phyloP scores from a whole-genome alignment of 1,140 invertebrate species.

The Saccostrea glomerata region DNA sequence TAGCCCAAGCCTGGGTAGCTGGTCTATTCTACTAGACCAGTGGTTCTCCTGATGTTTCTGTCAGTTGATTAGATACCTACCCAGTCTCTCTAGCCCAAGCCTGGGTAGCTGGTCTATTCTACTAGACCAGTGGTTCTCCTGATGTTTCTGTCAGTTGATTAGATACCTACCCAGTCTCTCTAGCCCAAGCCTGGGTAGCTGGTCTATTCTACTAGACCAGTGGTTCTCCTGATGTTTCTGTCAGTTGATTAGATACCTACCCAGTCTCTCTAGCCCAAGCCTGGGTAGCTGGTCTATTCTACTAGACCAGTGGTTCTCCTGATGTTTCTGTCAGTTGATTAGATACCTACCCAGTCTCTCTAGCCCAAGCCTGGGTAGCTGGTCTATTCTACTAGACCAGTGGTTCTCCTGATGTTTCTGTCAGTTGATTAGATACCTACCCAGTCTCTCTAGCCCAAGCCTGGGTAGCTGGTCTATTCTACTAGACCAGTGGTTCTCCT shows the following conservation, averaged over 20 bases:
- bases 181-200: no score
- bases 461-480: not conserved
- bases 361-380: not conserved
- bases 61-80: not conserved
- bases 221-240: no score
- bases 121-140: no score
- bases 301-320: no score
- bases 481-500: constrained; percentile 18
- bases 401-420: no score
- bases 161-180: no score
- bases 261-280: not conserved
- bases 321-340: not conserved
- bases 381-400: no score
- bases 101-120: no score
- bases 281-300: no score
- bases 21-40: constrained; percentile 2
- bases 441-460: not conserved
- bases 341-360: not conserved
- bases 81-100: no score
- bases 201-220: no score
- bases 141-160: not conserved
- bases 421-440: not conserved
- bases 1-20: not conserved
- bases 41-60: constrained; percentile 45
- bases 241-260: not conserved